phyloP scores from a whole-genome alignment of 1,140 invertebrate genomes.

The Cyclargus thomasi region DNA sequence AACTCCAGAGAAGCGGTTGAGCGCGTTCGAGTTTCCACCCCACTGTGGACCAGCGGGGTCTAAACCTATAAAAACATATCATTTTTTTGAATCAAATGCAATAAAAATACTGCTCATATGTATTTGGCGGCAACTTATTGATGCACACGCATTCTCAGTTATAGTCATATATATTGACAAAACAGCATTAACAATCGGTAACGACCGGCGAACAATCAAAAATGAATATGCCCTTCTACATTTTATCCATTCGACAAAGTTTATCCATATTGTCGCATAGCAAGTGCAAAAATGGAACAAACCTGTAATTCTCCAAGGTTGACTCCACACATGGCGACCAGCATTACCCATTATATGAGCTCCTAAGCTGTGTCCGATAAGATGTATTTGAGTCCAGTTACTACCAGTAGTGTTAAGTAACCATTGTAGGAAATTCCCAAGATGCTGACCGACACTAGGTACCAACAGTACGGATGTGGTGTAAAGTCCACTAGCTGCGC shows the following conservation, averaged over 20 bases:
- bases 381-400: constrained; percentile 10
- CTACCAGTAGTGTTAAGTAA: constrained; percentile 12
- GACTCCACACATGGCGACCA: constrained; percentile 2
- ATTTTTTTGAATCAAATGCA: too few species aligned
- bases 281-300: background rate
- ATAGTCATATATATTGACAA: too few species aligned
- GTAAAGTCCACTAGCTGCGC: background rate
- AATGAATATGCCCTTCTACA: too few species aligned
- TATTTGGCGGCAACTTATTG: too few species aligned
- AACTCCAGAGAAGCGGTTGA: constrained; percentile 18
- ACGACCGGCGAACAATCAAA: too few species aligned
- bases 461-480: background rate
- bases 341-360: constrained; percentile 19
- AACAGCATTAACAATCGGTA: too few species aligned
- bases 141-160: too few species aligned
- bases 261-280: too few species aligned
- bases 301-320: constrained; percentile 6
- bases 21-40: constrained; percentile 25
- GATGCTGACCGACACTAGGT: constrained; percentile 1
- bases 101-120: too few species aligned
- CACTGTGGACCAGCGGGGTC: constrained; percentile 79
- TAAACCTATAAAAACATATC: constrained; percentile 59
- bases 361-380: constrained; percentile 20
- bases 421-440: constrained; percentile 18
- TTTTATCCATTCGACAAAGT: too few species aligned